phyloP scores from a whole-genome alignment of 2,888 invertebrate genomes.

The Imbricaverruca yamaguchii region DNA sequence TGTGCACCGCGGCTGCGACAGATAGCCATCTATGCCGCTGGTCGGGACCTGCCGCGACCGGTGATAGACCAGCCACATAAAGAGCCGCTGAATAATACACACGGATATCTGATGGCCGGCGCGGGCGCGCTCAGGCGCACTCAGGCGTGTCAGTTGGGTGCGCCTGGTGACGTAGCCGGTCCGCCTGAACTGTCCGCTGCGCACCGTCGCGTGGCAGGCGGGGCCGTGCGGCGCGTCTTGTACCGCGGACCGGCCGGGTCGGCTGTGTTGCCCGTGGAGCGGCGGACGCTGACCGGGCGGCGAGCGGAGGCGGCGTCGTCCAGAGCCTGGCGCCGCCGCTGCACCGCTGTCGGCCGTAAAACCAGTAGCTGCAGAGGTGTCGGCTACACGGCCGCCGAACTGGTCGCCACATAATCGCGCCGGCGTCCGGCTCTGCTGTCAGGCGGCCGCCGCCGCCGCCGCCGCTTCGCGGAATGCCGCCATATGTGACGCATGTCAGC shows the following conservation, averaged over 20 bases:
- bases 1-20: neutral
- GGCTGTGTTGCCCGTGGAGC: neutral
- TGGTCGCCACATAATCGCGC: neutral
- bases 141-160: too few relatives aligned
- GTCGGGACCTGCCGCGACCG: neutral
- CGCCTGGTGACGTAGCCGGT: too few relatives aligned
- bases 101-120: neutral
- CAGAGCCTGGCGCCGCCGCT: neutral
- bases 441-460: neutral
- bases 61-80: slow-evolving; percentile 14
- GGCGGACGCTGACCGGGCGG: neutral
- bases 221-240: neutral
- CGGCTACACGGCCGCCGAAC: neutral
- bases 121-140: neutral
- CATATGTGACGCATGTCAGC: neutral
- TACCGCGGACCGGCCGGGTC: too few relatives aligned
- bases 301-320: neutral
- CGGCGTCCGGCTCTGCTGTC: neutral
- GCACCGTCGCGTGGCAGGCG: neutral
- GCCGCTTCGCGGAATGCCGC: neutral
- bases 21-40: neutral
- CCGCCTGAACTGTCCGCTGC: too few relatives aligned
- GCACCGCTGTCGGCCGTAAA: neutral
- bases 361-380: slow-evolving; percentile 17
- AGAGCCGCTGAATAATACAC: slow-evolving; percentile 8